A percentile compares a stretch with the other conserved stretches of the same genome.
Conservation (phyloP, 2,113 vertebrate genomes). For the Dolichotis patagonum region DNA sequence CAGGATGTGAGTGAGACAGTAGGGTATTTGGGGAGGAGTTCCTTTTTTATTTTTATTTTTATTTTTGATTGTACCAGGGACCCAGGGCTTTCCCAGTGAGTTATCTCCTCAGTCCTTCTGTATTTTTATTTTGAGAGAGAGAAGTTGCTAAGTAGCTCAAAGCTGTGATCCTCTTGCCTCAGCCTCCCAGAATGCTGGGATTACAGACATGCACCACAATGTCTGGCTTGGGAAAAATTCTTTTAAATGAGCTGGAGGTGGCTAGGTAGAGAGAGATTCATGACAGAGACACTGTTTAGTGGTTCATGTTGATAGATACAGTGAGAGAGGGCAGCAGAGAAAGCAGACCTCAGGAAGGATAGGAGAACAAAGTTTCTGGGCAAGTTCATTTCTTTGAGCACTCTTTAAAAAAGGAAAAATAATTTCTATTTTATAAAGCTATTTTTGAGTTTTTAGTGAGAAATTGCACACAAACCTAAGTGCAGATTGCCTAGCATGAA, state of each 20-base stretch:
- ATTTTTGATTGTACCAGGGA: background rate
- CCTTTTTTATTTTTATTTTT: background rate
- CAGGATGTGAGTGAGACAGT: background rate
- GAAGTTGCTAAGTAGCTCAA: background rate
- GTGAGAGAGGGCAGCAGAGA: background rate
- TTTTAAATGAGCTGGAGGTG: background rate
- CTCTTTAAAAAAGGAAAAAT: background rate
- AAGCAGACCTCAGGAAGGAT: background rate
- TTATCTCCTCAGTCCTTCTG: background rate
- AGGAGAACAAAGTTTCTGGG: background rate
- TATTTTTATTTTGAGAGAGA: background rate
- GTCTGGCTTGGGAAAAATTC: background rate
- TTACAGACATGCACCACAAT: background rate
- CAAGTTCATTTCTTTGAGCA: background rate
- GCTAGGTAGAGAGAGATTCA: too few relatives aligned
- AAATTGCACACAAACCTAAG: background rate
- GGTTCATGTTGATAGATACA: fast-evolving
- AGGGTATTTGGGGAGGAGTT: background rate
- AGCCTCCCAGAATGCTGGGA: background rate
- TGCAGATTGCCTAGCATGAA: background rate
- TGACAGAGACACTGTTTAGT: fast-evolving
- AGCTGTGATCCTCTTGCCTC: background rate
- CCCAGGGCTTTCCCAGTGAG: background rate
- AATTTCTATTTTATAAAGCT: background rate
- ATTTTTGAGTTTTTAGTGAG: conserved; percentile 3